Conservation (phyloP, 2,113 vertebrate genomes). For the Oryzias melastigma region DNA sequence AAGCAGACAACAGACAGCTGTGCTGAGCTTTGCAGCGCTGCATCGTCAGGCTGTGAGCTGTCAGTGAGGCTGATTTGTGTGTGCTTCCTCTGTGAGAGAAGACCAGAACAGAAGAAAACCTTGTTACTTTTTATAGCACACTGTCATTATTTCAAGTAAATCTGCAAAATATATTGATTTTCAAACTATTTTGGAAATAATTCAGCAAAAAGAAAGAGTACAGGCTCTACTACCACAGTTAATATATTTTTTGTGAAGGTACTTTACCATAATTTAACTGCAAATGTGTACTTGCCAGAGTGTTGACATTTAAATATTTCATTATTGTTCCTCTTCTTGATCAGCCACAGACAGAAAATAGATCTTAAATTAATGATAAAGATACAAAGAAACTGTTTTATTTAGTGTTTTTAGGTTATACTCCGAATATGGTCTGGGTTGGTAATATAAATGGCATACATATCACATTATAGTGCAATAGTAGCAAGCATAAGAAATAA, state of each 20-base stretch:
- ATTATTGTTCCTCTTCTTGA: not conserved
- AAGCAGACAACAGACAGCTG: constrained; percentile 68
- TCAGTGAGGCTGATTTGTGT: constrained; percentile 53
- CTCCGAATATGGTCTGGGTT: not conserved
- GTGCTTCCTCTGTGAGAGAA: constrained; percentile 28
- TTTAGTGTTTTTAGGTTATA: not conserved
- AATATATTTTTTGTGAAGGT: not conserved
- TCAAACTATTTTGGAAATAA: too few species aligned
- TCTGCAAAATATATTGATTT: not conserved
- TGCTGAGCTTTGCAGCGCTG: constrained; percentile 71
- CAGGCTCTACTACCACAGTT: too few species aligned
- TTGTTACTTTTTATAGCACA: not conserved
- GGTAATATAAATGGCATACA: not conserved
- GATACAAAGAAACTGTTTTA: not conserved
- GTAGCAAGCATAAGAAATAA: not conserved
- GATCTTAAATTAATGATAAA: not conserved
- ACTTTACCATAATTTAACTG: not conserved
- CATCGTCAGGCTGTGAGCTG: constrained; percentile 56
- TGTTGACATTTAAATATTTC: not conserved
- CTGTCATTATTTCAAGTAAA: not conserved
- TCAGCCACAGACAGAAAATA: not conserved
- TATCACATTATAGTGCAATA: not conserved
- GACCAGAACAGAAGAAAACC: constrained; percentile 11
- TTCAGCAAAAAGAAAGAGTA: too few species aligned
- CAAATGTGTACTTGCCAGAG: too few species aligned